Evolutionary conservation across 2,888 invertebrate genomes (phyloP), one percentile per base, ranked within the genome.

Genomic region (Synergus laeviventris): DNA sequence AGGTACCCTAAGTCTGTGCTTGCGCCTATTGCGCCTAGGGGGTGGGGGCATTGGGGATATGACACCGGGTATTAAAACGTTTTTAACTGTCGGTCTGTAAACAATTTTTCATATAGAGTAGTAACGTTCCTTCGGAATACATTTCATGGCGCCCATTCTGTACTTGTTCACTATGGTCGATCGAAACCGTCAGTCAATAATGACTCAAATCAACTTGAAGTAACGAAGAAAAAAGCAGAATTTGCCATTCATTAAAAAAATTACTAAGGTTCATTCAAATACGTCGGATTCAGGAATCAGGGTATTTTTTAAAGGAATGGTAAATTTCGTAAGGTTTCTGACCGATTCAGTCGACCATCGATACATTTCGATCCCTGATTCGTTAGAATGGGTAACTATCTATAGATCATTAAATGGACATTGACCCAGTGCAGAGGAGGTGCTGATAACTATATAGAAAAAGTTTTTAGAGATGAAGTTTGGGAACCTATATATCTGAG

Each of bases 11-110:
- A 90, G 86, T 88, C 89, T 90, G 90, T 91, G 91, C 89, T 88
- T 91, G 87, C 91, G 90, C 90, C 91, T 91, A 91, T 86, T 87
- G 90, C 91, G 91, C 89, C 90, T 91, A 91, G 86, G 86, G 90
- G 89, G 88, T 87, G 84, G 84, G 88, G 89, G 88, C 86, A 88
- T 86, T 85, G 89, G 90, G 89, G 88, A 90, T 87, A 89, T 88
- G 91, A 90, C 90, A 90, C 89, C 89, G 90, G 91, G 90, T 90
- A 90, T 89, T 87, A 88, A 89, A 87, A 91, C 90, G 90, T 89
- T 91, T 90, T 91, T 90, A 90, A 91, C 89, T 90, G 90, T 89
- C 89, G 90, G 89, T 90, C 91, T 91, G 91, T 84, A 91, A 91
- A 91, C 89, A 91, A 91, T 90, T 88, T 86, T 87, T 89, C 85